phyloP scores from a whole-genome alignment of 2,888 invertebrate species.

The Pharmacophagus antenor region DNA sequence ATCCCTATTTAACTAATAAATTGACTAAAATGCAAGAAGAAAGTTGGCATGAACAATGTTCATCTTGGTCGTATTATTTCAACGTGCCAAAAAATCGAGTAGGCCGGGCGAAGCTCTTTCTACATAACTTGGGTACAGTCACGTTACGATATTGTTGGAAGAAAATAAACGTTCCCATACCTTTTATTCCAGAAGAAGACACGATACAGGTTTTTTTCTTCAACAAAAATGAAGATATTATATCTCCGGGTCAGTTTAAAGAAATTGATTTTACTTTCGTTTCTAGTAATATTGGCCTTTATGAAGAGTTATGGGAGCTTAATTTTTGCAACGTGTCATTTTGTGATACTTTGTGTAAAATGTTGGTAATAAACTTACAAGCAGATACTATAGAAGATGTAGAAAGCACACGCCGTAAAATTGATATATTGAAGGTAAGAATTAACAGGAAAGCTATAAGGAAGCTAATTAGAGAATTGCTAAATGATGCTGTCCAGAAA shows the following conservation, averaged over 20 bases:
- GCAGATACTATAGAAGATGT: constrained; percentile 60
- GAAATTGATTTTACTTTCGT: constrained; percentile 73
- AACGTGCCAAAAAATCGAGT: constrained; percentile 55
- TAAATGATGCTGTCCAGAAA: constrained; percentile 47
- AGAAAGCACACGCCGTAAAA: constrained; percentile 41
- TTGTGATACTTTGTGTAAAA: constrained; percentile 51
- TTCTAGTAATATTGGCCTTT: constrained; percentile 58
- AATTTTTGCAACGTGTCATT: constrained; percentile 65
- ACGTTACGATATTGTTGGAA: constrained; percentile 76
- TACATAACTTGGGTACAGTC: constrained; percentile 77
- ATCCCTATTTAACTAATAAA: constrained; percentile 40
- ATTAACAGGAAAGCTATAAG: constrained; percentile 48
- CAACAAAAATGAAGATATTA: constrained; percentile 76
- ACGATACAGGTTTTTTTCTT: constrained; percentile 77
- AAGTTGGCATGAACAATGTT: constrained; percentile 52
- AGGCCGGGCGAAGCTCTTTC: constrained; percentile 57
- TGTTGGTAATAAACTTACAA: constrained; percentile 54
- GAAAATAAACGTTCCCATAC: constrained; percentile 52
- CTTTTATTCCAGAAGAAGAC: constrained; percentile 53
- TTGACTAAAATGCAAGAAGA: constrained; percentile 46
- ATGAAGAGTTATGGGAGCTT: constrained; percentile 73
- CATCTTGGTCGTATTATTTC: constrained; percentile 68
- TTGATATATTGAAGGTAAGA: constrained; percentile 45
- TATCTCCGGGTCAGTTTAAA: constrained; percentile 74
- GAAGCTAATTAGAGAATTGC: constrained; percentile 44